Conservation (phyloP, 2,888 invertebrate species). For the Pyrochroa serraticornis region DNA sequence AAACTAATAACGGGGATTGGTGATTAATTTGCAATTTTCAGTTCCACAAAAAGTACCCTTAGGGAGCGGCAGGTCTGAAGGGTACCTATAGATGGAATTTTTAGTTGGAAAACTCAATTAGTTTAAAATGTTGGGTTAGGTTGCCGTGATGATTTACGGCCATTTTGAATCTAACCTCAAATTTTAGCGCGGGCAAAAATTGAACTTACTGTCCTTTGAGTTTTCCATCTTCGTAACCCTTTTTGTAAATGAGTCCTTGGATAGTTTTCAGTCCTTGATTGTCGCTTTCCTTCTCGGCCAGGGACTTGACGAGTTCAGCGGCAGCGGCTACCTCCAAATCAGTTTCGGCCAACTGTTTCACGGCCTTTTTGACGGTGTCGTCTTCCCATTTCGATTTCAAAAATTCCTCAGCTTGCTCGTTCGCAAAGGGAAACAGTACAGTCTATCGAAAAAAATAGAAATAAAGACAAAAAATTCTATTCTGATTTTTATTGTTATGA, state of each 20-base stretch:
- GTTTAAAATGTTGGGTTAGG: no score
- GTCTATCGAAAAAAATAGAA: slow-evolving; percentile 63
- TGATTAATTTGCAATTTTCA: no score
- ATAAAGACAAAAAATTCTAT: neutral
- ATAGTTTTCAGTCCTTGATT: slow-evolving; percentile 80
- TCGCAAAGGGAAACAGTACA: slow-evolving; percentile 77
- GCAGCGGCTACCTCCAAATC: slow-evolving; percentile 62
- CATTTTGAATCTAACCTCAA: neutral
- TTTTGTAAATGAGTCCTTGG: slow-evolving; percentile 90
- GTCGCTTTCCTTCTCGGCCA: slow-evolving; percentile 83
- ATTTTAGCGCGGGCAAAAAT: slow-evolving; percentile 1
- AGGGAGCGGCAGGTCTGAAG: no score
- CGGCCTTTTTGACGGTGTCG: slow-evolving; percentile 69
- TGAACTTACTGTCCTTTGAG: slow-evolving; percentile 87
- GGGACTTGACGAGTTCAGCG: slow-evolving; percentile 75
- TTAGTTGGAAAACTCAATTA: no score
- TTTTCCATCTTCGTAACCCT: slow-evolving; percentile 78
- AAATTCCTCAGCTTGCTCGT: slow-evolving; percentile 73
- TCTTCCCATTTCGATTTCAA: slow-evolving; percentile 74
- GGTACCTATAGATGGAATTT: no score
- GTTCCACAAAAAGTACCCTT: no score
- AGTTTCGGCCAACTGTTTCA: slow-evolving; percentile 62
- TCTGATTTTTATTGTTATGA: neutral
- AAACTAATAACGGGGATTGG: no score
- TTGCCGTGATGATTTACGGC: no score